Base-by-base conservation (phyloP, 2,797 vertebrate genomes). In the Petrocephalus schoutedeni region DNA sequence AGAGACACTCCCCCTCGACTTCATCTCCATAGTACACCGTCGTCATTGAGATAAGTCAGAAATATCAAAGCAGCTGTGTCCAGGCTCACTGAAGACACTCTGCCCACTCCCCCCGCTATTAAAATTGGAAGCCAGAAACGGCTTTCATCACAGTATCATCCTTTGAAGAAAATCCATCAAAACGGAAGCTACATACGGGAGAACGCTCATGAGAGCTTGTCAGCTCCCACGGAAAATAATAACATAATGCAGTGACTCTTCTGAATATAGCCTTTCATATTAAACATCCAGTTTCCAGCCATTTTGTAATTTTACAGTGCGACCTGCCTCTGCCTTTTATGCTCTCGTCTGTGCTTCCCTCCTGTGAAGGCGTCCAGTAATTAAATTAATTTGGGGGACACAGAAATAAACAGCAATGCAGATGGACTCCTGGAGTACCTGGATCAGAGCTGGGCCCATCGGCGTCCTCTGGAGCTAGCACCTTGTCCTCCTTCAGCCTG, bases 101-200 rank as follows among this genome's bases (percentile, higher is more conserved):
- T 57, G 10, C 56, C 23, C 85, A 49, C 56, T 14, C 8, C 54
- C 57, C 45, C 71, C 1, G 1, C 64, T 16, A 89, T 28, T 59
- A 71, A 58, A 89, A 80, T 21, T 61, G 19, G 71, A 87, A 8
- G 21, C 41, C 86, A 89, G 23, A 36, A 83, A 61, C 54, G 28
- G 71, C 56, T 84, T 80, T 89, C 67, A 86, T 87, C 85, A 61
- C 67, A 87, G 23, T 32, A 23, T 23, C 54, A 58, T 87, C 21
- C 71, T 89, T 86, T 88, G 85, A 87, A 86, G 88, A 89, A 89
- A 53, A 64, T 5, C 57, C 86, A 64, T 83, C 85, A 54, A 23
- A 89, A 54, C 32, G 53, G 56, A 87, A 67, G 85, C 74, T 83
- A 49, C 67, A 59, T 87, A 41, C 74, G n/a, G 5, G 21, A 49